Base-by-base conservation (phyloP, 2,113 vertebrate species). In the Neogale vison region DNA sequence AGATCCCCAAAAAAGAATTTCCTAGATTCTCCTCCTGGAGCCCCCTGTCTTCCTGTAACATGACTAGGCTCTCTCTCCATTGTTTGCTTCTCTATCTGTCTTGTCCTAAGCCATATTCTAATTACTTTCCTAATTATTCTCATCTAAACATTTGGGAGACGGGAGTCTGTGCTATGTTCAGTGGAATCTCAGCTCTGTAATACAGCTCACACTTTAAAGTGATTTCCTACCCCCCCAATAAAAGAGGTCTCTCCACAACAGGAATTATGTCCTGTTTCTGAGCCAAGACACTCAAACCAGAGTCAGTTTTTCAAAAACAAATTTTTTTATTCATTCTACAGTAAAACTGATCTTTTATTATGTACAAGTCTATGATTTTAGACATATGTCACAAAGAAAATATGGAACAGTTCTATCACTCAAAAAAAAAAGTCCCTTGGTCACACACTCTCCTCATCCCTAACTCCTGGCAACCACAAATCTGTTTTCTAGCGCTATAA, bases 321-420 rank as follows among this genome's bases (percentile, higher is more conserved):
- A 6, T 13, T 34, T 81, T 81, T 90, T 69, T 50, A 67, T 57
- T 84, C 65, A 65, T 55, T 24, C 52, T 69, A 69, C 29, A 71
- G 50, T 71, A 88, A 86, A 95, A 65, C 2, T 45, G n/a, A 79
- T 39, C 45, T 71, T 79, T 92, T 72, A 11, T 63, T 31, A 21
- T 29, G 8, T 39, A 65, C 24, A 94, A 63, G 17, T 65, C 50
- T 72, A 61, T 6, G 24, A 72, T 52, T 72, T 80, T 83, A 84
- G 96, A 74, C 36, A 93, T 36, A 89, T 55, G 42, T 34, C 87
- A 95, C 55, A 57, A 57, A 81, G 69, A 85, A 87, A 67, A 95
- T 17, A 77, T 45, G 81, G 57, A 59, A 93, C 3, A 69, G 15
- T 76, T 42, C 74, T 26, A 63, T 36, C 67, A 47, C 29, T 34